Evolutionary conservation across 2,888 invertebrate genomes (phyloP), one percentile per base, ranked within the genome.

Genomic region (Sarcophaga caerulescens): DNA sequence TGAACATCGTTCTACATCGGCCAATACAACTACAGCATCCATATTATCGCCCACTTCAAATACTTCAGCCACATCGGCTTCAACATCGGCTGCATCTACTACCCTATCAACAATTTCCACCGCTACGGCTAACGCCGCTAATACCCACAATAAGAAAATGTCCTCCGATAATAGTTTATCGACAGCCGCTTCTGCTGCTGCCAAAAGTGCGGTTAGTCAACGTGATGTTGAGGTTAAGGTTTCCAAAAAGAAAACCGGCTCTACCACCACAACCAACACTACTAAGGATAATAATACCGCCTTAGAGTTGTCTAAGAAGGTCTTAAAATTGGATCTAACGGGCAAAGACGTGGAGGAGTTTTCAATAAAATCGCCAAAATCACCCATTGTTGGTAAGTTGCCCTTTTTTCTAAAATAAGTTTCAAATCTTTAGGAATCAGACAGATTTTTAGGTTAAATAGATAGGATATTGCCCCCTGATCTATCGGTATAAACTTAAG

Each of bases 211-310:
- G 44, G 94, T 95, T 70, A 95, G 95, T 88, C 95, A 95, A 89
- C 94, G 95, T 86, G 95, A 95, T 65, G 94, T 95, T 71, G 95
- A 95, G 89, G 93, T 95, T 68, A 93, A 94, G 90, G 94, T 95
- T 82, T 93, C 94, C 63, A 91, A 89, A 73, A 91, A 90, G 17
- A 86, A 86, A n/a, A 88, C 91, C 85, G 87, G 88, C 84, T 90
- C 90, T 14, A 88, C 86, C 1, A 11, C 52, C 4, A 23, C 45
- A 8, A 47, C 25, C 11, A 8, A 44, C 12, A 62, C 69, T 11
- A 60, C 12, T n/a, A 88, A 90, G 80, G 89, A 89, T 87, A 90
- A 91, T 35, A 83, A 81, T 2, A 89, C 90, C 74, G 90, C 90
- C 71, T 89, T 91, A 75, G 91, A 93, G 81, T 85, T 92, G 60